These are phyloP conservation scores for Syrphus vitripennis DNA, from an alignment of 2,888 invertebrate species.

Conservation along the genomic window DNA sequence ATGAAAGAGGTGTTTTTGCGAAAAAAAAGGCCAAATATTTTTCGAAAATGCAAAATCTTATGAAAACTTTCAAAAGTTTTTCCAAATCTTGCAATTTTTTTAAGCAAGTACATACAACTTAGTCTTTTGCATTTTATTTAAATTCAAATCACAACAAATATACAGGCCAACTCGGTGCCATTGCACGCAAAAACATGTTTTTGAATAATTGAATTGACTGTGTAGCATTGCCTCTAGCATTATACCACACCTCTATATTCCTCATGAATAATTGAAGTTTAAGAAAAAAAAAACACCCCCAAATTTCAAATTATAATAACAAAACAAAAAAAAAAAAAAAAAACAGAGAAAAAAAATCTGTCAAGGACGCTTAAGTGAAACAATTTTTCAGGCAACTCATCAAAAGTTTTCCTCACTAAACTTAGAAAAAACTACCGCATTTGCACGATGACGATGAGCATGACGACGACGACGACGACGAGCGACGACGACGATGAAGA, in stretches of 20 bases:
- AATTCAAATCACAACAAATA: neutral
- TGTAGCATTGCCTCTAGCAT: slow-evolving; percentile 4
- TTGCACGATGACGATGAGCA: slow-evolving; percentile 7
- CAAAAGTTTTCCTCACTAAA: slow-evolving; percentile 22
- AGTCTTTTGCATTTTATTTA: neutral
- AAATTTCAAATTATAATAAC: slow-evolving; percentile 22
- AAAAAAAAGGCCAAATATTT: too few relatives aligned
- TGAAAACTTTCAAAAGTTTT: too few relatives aligned
- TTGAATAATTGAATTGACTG: slow-evolving; percentile 27
- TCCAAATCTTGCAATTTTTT: too few relatives aligned
- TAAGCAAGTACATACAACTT: neutral
- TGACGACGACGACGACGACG: neutral
- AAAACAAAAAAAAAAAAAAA: too few relatives aligned
- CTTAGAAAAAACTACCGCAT: slow-evolving; percentile 17
- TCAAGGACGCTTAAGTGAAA: slow-evolving; percentile 34
- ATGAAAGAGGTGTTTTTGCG: too few relatives aligned
- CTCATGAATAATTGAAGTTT: slow-evolving; percentile 23
- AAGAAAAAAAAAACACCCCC: neutral
- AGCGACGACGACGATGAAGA: neutral
- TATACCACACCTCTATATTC: slow-evolving; percentile 18
- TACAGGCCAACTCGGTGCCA: neutral
- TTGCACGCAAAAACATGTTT: slow-evolving; percentile 13
- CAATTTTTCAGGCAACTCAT: slow-evolving; percentile 31
- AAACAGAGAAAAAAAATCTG: too few relatives aligned
- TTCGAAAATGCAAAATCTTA: too few relatives aligned